Evolutionary conservation across 2,113 vertebrate species (phyloP).

Genomic region (Erinaceus europaeus): DNA sequence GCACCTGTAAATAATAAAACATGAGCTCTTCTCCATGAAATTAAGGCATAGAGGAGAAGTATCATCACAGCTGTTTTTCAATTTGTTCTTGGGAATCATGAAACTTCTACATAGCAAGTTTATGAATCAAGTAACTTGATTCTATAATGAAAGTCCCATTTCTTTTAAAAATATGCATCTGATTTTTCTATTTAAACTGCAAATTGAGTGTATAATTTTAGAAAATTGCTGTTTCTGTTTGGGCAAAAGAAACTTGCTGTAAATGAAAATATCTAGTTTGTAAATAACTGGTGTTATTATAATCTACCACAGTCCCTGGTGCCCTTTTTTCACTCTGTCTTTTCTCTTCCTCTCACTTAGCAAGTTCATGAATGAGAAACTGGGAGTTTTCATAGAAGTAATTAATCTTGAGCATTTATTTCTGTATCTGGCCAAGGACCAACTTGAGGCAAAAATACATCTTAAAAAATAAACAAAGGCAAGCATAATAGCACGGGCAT

Average conservation of each 20-base stretch:
- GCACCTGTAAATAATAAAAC: constrained; percentile 65
- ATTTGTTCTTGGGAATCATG: constrained; percentile 39
- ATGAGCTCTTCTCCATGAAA: constrained; percentile 61
- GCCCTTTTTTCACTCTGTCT: fast-evolving
- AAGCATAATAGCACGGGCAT: not conserved
- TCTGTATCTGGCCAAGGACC: not conserved
- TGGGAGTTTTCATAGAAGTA: constrained; percentile 36
- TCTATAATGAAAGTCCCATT: constrained; percentile 61
- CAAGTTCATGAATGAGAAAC: not conserved
- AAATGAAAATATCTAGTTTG: not conserved
- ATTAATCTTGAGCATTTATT: constrained; percentile 7
- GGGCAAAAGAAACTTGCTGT: not conserved
- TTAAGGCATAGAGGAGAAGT: constrained; percentile 41
- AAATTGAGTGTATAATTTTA: constrained; percentile 36
- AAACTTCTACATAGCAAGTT: constrained; percentile 6
- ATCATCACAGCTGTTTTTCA: constrained; percentile 71
- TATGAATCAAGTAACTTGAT: constrained; percentile 52
- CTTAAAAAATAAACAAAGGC: not conserved
- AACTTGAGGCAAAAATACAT: not conserved
- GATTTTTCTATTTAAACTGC: constrained; percentile 48
- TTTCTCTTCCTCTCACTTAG: constrained; percentile 12
- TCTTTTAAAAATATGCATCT: constrained; percentile 9
- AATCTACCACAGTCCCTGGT: too few relatives aligned
- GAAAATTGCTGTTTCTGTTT: constrained; percentile 16
- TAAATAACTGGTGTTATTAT: not conserved